Base-by-base conservation (phyloP, 1,140 invertebrate genomes). In the Telenomus remus region DNA sequence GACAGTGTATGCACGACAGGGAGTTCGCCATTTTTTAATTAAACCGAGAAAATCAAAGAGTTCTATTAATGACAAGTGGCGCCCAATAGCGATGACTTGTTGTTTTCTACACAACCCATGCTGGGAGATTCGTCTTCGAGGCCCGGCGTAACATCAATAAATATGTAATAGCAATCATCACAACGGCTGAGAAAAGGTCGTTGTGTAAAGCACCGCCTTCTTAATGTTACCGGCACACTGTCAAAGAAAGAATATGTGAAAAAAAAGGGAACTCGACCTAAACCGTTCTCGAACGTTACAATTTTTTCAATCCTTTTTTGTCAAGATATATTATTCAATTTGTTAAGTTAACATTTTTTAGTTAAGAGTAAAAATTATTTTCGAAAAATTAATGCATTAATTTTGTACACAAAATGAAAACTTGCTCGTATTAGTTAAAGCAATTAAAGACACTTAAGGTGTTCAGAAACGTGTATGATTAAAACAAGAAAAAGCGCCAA, bases 31-130 rank as follows among this genome's bases (percentile, higher is more conserved):
- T 61, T 86, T 65, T 74, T 82, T 84, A 86, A 86, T 86, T 86
- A 87, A 86, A 86, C 84, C 80, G 83, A 27, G 19, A 84, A 82
- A 85, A 85, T 74, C 79, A 76, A 80, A 81, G 70, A 85, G 84
- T 87, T 83, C 85, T 65, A 76, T 87, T 86, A 87, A 87, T 85
- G 85, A 85, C 85, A 87, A 86, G 85, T 87, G 85, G 85, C 84
- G 85, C 85, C 83, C 85, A 84, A 84, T 87, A 81, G 83, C 72
- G 80, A 87, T 87, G 85, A 87, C 83, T 86, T 61, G 71, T 78
- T 85, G 78, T 79, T 84, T 87, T 87, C 83, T 82, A 86, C 86
- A 84, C 78, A 85, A 75, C 79, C 50, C 81, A 81, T 61, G 83
- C 80, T 84, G 83, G 27, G 75, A 61, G 64, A 73, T 73, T 70